These are phyloP conservation scores for Prunella himalayana DNA, from an alignment of 2,113 vertebrate genomes.

Conservation along the genomic window DNA sequence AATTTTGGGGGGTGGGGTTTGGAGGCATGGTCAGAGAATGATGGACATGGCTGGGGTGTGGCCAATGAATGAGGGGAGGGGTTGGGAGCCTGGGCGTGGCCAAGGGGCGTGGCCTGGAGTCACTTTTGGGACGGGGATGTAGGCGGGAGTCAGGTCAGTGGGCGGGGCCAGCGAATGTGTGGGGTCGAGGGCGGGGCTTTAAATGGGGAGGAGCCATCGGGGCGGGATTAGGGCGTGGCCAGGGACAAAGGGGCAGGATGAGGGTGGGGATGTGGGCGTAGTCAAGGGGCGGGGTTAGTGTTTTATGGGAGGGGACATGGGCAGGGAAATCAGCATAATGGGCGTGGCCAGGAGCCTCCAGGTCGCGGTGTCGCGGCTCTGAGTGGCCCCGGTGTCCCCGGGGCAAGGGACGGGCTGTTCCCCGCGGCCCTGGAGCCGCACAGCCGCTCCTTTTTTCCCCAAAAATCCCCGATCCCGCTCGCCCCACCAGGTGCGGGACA, in stretches of 20 bases:
- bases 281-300: too few species aligned
- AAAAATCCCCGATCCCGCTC: background rate
- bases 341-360: background rate
- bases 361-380: rapidly evolving
- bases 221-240: background rate
- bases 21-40: background rate
- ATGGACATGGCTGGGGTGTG: rapidly evolving
- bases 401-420: background rate
- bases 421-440: background rate
- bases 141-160: rapidly evolving
- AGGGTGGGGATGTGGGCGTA: too few species aligned
- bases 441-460: background rate
- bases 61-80: background rate
- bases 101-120: background rate
- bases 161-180: background rate
- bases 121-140: background rate
- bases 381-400: rapidly evolving
- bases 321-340: rapidly evolving
- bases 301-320: background rate
- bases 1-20: rapidly evolving
- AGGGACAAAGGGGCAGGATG: background rate
- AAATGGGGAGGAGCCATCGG: background rate
- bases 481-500: rapidly evolving
- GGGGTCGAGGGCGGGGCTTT: background rate
- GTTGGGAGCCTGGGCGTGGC: too few species aligned